Base-by-base conservation (phyloP, 2,888 invertebrate genomes). In the Cataglyphis altisquamis region DNA sequence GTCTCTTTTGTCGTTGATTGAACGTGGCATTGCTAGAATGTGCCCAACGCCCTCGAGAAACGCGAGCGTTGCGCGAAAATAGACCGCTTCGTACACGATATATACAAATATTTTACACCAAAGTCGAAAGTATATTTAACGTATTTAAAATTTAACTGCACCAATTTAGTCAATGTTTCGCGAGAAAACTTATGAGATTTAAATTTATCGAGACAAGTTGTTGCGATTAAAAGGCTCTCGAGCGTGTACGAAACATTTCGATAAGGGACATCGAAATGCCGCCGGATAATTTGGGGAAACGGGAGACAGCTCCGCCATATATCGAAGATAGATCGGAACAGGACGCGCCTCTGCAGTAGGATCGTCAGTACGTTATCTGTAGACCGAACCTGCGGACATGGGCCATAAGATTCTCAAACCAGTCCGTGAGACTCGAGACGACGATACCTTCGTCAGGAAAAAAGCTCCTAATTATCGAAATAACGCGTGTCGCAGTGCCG, bases 391-490 rank as follows among this genome's bases (percentile, higher is more conserved):
- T 84, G 87, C 89, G 89, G 88, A 91, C 92, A 91, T 87, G 89
- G 87, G 63, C 86, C 89, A 74, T 86, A 88, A 89, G 89, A 91
- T 91, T 87, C 88, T 77, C 84, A 87, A 90, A 91, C 91, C 91
- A 92, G 90, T 92, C 90, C 87, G 88, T 85, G 86, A 88, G 86
- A 89, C 86, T 86, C 83, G 48, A 55, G 32, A 18, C 88, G 86
- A 84, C 89, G 90, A 90, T 91, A 91, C 84, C 86, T 87, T 72
- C 88, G 86, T 80, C 82, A 85, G 4, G 78, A 88, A 88, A 89
- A 92, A 91, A 91, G 89, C 86, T 86, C 87, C 90, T 92, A 92
- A 92, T 92, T 92, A 92, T 91, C 87, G 88, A 92, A 91, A 92
- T 92, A 92, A 92, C 90, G 91, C 87, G 89, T 90, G 91, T 92